Evolutionary conservation across 1,140 invertebrate species (phyloP).

Genomic region (Brachionus asplanchnoidis): DNA sequence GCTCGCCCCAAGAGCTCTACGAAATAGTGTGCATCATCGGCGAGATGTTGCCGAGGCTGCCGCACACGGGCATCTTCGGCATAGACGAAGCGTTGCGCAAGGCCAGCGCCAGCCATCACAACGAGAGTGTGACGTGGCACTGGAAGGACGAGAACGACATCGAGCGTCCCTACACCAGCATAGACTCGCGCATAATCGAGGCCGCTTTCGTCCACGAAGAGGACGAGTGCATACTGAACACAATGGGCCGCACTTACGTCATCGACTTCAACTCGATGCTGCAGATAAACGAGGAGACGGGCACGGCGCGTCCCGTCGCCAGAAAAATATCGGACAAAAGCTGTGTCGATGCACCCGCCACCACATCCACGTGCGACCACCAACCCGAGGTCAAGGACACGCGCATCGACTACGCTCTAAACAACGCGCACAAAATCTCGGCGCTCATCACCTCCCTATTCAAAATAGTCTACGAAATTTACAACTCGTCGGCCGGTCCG

Average conservation of each 20-base stretch:
- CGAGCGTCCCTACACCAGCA: conserved; percentile 28
- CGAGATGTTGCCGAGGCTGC: conserved; percentile 19
- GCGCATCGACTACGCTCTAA: conserved; percentile 65
- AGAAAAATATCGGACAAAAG: conserved; percentile 53
- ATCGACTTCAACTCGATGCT: conserved; percentile 94
- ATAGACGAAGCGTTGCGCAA: neutral
- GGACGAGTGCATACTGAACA: neutral
- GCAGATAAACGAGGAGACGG: conserved; percentile 95
- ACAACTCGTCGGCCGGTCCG: conserved; percentile 92
- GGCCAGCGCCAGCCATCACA: neutral
- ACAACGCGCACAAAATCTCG: conserved; percentile 67
- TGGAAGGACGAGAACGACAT: conserved; percentile 47
- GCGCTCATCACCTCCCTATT: conserved; percentile 82
- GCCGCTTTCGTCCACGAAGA: conserved; percentile 47
- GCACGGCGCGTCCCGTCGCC: conserved; percentile 82
- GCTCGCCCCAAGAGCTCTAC: conserved; percentile 23
- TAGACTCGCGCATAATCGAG: neutral
- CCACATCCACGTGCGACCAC: neutral
- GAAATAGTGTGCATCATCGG: conserved; percentile 39
- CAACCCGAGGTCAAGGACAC: conserved; percentile 57
- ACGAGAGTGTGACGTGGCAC: neutral
- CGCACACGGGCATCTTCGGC: neutral
- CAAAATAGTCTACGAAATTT: conserved; percentile 83
- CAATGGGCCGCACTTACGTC: conserved; percentile 70
- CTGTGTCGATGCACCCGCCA: neutral